These are phyloP conservation scores for Chaetorhynchus papuensis DNA, from an alignment of 2,113 vertebrate genomes.

Conservation along the genomic window DNA sequence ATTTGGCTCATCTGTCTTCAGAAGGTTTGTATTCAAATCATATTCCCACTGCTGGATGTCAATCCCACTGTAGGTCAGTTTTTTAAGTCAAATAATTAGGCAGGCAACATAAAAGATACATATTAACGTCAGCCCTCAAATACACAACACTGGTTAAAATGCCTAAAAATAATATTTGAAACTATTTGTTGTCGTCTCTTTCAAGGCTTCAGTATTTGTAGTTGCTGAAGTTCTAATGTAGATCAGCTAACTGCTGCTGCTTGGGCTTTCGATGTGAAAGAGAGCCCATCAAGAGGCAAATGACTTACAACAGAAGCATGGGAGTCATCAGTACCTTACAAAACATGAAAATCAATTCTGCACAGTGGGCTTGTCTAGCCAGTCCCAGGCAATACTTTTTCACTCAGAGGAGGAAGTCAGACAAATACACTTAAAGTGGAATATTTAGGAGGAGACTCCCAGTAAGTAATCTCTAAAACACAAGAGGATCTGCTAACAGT, in stretches of 20 bases:
- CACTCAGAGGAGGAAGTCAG: background rate
- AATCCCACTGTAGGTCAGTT: background rate
- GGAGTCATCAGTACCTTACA: background rate
- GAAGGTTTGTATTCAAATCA: background rate
- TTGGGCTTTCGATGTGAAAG: background rate
- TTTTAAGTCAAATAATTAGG: background rate
- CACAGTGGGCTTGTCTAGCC: background rate
- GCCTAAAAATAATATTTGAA: background rate
- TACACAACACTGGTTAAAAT: background rate
- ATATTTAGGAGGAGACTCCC: background rate
- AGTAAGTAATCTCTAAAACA: background rate
- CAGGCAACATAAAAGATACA: background rate
- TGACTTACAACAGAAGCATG: background rate
- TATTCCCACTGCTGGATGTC: background rate
- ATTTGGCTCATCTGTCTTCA: background rate
- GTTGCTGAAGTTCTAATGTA: background rate
- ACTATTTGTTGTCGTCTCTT: background rate
- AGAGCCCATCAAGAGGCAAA: background rate
- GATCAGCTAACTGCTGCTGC: background rate
- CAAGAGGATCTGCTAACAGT: background rate
- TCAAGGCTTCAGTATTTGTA: background rate
- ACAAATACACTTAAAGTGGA: background rate
- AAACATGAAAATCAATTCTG: background rate
- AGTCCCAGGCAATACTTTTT: background rate
- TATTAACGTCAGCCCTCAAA: background rate